These are phyloP conservation scores for Drosophila tropicalis DNA, from an alignment of 1,140 invertebrate species.

Conservation along the genomic window DNA sequence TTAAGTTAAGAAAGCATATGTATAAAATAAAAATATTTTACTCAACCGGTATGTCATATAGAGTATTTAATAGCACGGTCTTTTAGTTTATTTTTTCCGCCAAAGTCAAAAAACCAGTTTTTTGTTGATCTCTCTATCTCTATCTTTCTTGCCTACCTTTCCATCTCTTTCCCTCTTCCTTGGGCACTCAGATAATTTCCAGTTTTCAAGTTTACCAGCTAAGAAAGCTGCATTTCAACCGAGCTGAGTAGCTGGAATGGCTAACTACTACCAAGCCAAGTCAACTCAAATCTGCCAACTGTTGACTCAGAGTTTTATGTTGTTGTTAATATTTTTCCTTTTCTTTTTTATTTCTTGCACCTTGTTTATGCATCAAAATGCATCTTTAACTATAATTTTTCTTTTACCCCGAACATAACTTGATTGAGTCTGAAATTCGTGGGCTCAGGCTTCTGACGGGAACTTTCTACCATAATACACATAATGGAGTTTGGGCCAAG, in stretches of 20 bases:
- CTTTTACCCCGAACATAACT: slow-evolving; percentile 21
- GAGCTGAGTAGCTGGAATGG: slow-evolving; percentile 18
- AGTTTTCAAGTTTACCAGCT: slow-evolving; percentile 77
- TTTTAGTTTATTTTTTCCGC: slow-evolving; percentile 56
- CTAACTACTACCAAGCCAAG: slow-evolving; percentile 21
- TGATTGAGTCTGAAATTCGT: background rate
- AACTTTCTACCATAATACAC: too few species aligned
- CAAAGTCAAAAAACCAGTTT: slow-evolving; percentile 57
- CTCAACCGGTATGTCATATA: background rate
- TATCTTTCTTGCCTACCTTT: background rate
- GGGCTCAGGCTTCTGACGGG: too few species aligned
- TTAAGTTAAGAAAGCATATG: too few species aligned
- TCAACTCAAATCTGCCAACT: slow-evolving; percentile 42
- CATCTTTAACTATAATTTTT: slow-evolving; percentile 61
- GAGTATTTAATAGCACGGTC: background rate
- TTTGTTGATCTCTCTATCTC: slow-evolving; percentile 3
- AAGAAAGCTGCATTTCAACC: slow-evolving; percentile 31
- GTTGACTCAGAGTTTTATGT: slow-evolving; percentile 40
- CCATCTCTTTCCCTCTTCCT: background rate
- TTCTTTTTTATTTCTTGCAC: slow-evolving; percentile 54
- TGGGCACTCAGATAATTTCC: slow-evolving; percentile 40
- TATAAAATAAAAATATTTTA: background rate
- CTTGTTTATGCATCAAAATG: slow-evolving; percentile 74
- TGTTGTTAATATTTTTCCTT: slow-evolving; percentile 17
- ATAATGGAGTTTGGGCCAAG: too few species aligned